Evolutionary conservation across 2,797 vertebrate species (phyloP).

Genomic region (Sitta carolinensis): DNA sequence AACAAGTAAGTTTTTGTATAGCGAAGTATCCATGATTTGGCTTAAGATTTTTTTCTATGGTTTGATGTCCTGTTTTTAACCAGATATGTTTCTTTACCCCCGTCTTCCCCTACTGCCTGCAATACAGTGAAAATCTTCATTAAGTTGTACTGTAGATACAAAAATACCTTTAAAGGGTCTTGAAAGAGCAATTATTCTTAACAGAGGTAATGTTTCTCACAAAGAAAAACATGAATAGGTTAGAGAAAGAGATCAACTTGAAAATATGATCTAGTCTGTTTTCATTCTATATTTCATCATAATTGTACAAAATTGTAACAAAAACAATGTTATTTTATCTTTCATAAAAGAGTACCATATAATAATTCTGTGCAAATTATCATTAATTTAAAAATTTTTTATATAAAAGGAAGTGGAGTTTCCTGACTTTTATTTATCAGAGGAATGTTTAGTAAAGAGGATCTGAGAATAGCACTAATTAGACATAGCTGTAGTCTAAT

Average conservation of each 20-base stretch:
- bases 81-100: not conserved
- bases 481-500: not conserved
- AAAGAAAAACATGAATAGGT: not conserved
- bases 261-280: not conserved
- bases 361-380: not conserved
- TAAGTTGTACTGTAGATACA: not conserved
- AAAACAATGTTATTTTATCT: not conserved
- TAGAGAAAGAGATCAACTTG: not conserved
- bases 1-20: not conserved
- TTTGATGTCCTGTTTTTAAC: not conserved
- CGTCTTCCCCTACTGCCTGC: not conserved
- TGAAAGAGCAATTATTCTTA: not conserved
- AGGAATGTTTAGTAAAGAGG: not conserved
- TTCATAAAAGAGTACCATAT: not conserved
- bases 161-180: not conserved
- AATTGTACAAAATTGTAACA: not conserved
- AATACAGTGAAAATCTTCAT: not conserved
- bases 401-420: not conserved
- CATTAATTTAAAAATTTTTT: accelerated
- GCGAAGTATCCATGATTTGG: not conserved
- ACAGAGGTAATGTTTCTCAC: not conserved
- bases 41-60: not conserved
- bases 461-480: not conserved
- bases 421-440: not conserved
- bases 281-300: not conserved